phyloP scores from a whole-genome alignment of 2,888 invertebrate species.

The Hartigia nigra region DNA sequence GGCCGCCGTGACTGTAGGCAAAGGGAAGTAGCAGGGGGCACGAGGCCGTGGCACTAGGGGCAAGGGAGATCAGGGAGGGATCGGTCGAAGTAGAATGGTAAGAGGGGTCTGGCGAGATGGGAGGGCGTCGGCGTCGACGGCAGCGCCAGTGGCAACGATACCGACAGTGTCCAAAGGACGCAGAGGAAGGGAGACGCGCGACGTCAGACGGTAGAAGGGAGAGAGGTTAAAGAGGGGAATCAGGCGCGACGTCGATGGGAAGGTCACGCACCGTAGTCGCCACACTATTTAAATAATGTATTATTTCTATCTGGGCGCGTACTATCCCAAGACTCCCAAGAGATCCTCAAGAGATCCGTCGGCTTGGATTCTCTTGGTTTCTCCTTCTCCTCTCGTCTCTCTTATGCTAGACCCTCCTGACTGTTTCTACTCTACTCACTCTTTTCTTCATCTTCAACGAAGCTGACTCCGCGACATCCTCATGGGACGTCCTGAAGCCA shows the following conservation, averaged over 20 bases:
- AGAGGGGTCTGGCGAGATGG: background rate
- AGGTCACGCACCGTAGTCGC: constrained; percentile 55
- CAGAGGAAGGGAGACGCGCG: constrained; percentile 29
- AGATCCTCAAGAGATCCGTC: constrained; percentile 2
- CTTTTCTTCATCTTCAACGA: background rate
- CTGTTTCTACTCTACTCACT: background rate
- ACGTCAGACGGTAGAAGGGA: constrained; percentile 34
- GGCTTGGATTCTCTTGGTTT: constrained; percentile 4
- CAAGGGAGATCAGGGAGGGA: constrained; percentile 17
- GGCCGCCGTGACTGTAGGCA: constrained; percentile 1
- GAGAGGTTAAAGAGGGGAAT: constrained; percentile 13
- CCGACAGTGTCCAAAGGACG: constrained; percentile 13
- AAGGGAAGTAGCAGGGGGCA: constrained; percentile 12
- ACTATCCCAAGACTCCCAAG: constrained; percentile 13
- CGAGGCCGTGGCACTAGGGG: background rate
- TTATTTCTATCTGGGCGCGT: constrained; percentile 45
- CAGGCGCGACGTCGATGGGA: constrained; percentile 35
- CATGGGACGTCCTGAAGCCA: background rate
- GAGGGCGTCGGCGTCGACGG: constrained; percentile 23
- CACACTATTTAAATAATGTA: constrained; percentile 56
- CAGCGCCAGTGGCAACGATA: constrained; percentile 18
- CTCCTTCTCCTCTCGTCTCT: background rate
- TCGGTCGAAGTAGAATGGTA: constrained; percentile 25
- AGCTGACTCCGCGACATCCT: background rate
- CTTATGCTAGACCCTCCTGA: background rate